These are phyloP conservation scores for Pelecanus crispus DNA, from an alignment of 2,113 vertebrate genomes.

Conservation along the genomic window DNA sequence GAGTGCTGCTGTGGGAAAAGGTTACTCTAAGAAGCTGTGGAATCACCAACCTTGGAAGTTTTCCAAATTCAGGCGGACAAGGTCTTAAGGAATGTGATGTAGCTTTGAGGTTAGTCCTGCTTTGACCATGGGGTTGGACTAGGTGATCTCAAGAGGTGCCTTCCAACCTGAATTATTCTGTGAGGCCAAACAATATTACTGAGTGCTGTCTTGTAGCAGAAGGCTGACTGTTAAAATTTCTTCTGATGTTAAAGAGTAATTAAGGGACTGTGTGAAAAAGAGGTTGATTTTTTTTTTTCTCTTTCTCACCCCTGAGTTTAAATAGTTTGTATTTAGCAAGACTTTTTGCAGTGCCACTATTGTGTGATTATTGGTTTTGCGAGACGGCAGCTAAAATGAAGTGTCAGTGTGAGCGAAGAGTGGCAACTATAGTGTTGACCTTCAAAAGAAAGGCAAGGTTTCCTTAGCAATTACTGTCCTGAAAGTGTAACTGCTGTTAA, in stretches of 20 bases:
- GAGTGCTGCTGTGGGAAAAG: background rate
- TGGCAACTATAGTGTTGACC: background rate
- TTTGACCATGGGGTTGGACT: background rate
- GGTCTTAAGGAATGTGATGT: background rate
- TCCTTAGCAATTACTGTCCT: background rate
- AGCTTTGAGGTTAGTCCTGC: background rate
- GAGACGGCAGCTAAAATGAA: background rate
- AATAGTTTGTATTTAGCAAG: background rate
- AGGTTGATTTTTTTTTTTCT: background rate
- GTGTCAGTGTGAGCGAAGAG: background rate
- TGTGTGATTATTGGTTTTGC: background rate
- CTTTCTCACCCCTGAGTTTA: background rate
- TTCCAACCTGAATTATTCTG: background rate
- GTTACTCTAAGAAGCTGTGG: background rate
- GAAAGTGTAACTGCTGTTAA: background rate
- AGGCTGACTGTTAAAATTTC: background rate
- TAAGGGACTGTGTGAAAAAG: background rate
- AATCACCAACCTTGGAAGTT: background rate
- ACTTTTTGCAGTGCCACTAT: background rate
- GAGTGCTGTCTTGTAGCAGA: background rate
- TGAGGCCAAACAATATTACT: background rate
- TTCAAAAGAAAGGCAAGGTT: slow-evolving; percentile 2
- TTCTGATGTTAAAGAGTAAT: background rate
- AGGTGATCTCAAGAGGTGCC: background rate
- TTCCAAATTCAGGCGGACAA: background rate